Conservation (phyloP, 2,113 vertebrate species). For the Balaeniceps rex region DNA sequence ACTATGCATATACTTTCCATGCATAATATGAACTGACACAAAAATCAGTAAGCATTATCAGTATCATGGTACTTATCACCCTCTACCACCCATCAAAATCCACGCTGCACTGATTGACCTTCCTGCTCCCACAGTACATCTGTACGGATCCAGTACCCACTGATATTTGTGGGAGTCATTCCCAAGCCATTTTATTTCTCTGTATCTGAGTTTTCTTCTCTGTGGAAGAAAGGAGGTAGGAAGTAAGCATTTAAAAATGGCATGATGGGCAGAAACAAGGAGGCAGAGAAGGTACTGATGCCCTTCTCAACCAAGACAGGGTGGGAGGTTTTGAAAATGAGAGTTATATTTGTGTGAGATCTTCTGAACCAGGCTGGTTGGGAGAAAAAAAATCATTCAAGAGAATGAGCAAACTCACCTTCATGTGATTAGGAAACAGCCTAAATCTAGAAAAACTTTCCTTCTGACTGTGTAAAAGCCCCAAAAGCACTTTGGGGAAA, state of each 20-base stretch:
- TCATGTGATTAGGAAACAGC: background rate
- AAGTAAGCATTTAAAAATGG: background rate
- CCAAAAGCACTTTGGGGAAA: background rate
- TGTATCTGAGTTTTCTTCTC: background rate
- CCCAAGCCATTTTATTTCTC: background rate
- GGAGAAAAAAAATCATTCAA: background rate
- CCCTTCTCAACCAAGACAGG: background rate
- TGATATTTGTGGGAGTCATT: background rate
- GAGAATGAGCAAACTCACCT: background rate
- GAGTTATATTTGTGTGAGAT: background rate
- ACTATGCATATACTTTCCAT: background rate
- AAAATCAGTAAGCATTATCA: background rate
- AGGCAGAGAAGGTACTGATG: background rate
- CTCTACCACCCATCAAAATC: background rate
- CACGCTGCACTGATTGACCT: background rate
- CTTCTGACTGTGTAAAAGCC: background rate
- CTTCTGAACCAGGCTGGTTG: fast-evolving
- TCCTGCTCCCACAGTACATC: background rate
- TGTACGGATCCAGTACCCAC: background rate
- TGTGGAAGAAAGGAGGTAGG: background rate
- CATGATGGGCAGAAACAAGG: background rate
- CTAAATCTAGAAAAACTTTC: background rate
- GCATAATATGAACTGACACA: background rate
- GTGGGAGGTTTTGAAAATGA: background rate
- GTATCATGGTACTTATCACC: background rate